Percentiles rank a stretch among this genome's conserved stretches.
Evolutionary conservation across 2,797 vertebrate species (phyloP).

Genomic region (Macropus fuliginosus): DNA sequence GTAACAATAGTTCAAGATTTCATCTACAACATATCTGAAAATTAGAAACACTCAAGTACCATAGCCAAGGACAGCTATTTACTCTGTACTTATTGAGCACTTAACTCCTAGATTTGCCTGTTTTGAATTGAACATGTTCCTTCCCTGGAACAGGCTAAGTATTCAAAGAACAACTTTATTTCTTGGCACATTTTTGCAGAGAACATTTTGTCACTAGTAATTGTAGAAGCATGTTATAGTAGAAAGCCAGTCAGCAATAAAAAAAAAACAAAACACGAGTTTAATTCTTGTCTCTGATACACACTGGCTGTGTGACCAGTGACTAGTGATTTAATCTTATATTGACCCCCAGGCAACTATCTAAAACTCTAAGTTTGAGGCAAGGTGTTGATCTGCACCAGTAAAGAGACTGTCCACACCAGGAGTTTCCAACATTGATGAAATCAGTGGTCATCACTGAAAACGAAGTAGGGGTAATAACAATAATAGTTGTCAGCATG

Average conservation of each 20-base stretch:
- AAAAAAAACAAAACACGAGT: not conserved
- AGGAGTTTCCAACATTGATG: not conserved
- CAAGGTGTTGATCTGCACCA: not conserved
- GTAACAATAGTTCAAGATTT: not conserved
- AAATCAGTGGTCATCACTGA: not conserved
- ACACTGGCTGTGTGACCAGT: not conserved
- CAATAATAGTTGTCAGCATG: not conserved
- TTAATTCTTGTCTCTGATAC: not conserved
- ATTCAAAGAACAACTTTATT: not conserved
- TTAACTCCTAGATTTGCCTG: not conserved
- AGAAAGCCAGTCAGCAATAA: not conserved
- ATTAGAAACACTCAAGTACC: not conserved
- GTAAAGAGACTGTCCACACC: not conserved
- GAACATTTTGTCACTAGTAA: not conserved
- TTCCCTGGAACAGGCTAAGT: not conserved
- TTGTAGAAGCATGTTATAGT: not conserved
- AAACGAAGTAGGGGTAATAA: not conserved
- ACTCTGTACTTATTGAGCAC: not conserved
- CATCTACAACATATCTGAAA: not conserved
- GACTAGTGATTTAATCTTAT: not conserved
- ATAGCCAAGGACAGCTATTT: not conserved
- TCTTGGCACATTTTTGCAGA: not conserved
- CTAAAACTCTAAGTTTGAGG: not conserved
- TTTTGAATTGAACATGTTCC: not conserved
- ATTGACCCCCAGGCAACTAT: not conserved